Base-by-base conservation (phyloP, 2,888 invertebrate species). In the Anthoptus insignis region DNA sequence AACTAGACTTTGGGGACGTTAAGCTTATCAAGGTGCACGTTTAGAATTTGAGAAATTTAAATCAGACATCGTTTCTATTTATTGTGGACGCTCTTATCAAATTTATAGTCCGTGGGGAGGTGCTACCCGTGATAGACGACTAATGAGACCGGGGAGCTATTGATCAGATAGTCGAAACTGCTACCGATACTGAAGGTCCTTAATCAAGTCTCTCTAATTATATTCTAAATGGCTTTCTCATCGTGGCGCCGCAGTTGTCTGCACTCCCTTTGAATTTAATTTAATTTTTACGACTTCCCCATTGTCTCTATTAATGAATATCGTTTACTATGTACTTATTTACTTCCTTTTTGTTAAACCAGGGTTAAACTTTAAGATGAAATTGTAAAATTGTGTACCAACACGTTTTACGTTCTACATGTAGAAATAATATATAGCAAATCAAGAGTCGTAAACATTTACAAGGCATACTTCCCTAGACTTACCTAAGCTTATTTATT, bases 21-120 rank as follows among this genome's bases (percentile, higher is more conserved):
- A 70, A 68, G 73, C 74, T 83, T 88, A 88, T 88, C 87, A 58
- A 65, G 65, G 65, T 66, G 63, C 81, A 67, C 74, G 77, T 78
- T 78, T 81, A 73, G 76, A 77, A 73, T 82, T 81, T 74, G 78
- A 81, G 83, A 82, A 80, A 84, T 82, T 83, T 81, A 79, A 80
- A 83, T 82, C 79, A 78, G 75, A 75, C 77, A 80, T 76, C 79
- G 76, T 80, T 80, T 78, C 79, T 82, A 83, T 84, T 84, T 86
- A 85, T 86, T 83, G 80, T 73, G 67, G 70, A 61, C 61, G 65
- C 65, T 66, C 70, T 74, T 75, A 75, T 75, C 76, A 67, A 67
- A 65, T 81, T 78, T 81, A 78, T 76, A 68, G 78, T 70, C 73
- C 66, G 75, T 70, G 71, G 72, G 73, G 73, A 80, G 79, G 80